Percentiles rank a stretch among this genome's conserved stretches.
These are phyloP conservation scores for Lepidocolaptes lacrymiger DNA, from an alignment of 2,797 vertebrate genomes.

Conservation along the genomic window DNA sequence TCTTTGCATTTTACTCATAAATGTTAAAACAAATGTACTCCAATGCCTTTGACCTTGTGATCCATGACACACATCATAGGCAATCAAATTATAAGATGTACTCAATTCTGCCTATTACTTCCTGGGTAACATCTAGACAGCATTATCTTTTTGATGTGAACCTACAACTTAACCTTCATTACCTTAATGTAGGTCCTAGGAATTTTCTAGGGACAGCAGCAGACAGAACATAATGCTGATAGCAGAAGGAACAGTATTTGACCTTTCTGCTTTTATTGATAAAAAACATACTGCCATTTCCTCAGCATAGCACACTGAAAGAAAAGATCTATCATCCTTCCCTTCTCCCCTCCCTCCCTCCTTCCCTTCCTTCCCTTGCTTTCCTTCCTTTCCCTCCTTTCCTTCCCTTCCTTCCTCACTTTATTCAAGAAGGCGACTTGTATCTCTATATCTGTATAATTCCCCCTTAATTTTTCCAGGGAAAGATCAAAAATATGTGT, in stretches of 20 bases:
- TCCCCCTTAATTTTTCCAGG: background rate
- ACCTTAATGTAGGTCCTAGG: background rate
- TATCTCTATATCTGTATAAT: background rate
- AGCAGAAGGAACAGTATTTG: background rate
- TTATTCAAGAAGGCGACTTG: background rate
- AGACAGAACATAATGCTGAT: background rate
- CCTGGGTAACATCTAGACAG: background rate
- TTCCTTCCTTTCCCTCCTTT: background rate
- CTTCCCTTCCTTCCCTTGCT: background rate
- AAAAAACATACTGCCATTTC: background rate
- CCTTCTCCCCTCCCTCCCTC: background rate
- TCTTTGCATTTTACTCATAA: background rate
- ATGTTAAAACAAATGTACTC: background rate
- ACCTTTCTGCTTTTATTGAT: conserved; percentile 12
- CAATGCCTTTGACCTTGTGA: background rate
- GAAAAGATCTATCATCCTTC: background rate
- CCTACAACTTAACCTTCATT: background rate
- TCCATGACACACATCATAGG: background rate
- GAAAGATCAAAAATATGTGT: background rate
- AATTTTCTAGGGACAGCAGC: background rate
- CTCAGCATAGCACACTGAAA: background rate
- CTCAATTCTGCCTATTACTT: background rate
- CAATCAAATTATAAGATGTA: background rate
- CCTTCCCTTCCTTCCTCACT: background rate
- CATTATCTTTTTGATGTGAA: background rate